Evolutionary conservation across 2,888 invertebrate genomes (phyloP).

Genomic region (Macaria liturata): DNA sequence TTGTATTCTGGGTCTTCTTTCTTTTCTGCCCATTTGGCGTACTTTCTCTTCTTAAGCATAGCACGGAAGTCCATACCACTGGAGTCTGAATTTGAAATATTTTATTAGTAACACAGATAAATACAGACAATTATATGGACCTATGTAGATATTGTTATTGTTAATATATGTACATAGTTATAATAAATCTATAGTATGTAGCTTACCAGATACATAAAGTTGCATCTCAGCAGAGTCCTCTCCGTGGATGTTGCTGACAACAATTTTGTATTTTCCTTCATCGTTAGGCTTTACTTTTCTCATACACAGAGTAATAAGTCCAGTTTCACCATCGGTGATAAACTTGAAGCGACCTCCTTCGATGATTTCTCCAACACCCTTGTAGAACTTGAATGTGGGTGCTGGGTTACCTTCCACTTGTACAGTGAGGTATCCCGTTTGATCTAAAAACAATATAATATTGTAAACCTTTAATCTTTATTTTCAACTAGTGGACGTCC

Average conservation of each 20-base stretch:
- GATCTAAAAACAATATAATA: constrained; percentile 82
- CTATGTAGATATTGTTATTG: not conserved
- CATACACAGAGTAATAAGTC: constrained; percentile 96
- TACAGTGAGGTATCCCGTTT: constrained; percentile 95
- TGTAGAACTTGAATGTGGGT: constrained; percentile 97
- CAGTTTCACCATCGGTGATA: constrained; percentile 96
- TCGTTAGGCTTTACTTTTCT: constrained; percentile 98
- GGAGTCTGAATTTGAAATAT: constrained; percentile 85
- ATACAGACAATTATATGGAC: not conserved
- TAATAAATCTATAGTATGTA: not conserved
- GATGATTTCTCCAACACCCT: constrained; percentile 95
- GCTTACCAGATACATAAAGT: constrained; percentile 96
- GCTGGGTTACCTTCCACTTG: constrained; percentile 97
- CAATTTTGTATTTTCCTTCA: constrained; percentile 97
- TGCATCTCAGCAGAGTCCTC: constrained; percentile 98
- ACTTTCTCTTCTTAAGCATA: constrained; percentile 98
- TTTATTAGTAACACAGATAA: too few relatives aligned
- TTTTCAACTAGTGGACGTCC: too few relatives aligned
- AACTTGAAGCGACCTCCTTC: constrained; percentile 98
- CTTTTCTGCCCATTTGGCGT: constrained; percentile 96
- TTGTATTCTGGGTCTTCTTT: constrained; percentile 96
- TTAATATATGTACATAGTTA: not conserved
- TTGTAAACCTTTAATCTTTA: not conserved
- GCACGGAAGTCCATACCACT: constrained; percentile 99
- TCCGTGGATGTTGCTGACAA: constrained; percentile 96